Evolutionary conservation across 2,113 vertebrate species (phyloP), one percentile per base, ranked within the genome.

Genomic region (Hystrix cristata): DNA sequence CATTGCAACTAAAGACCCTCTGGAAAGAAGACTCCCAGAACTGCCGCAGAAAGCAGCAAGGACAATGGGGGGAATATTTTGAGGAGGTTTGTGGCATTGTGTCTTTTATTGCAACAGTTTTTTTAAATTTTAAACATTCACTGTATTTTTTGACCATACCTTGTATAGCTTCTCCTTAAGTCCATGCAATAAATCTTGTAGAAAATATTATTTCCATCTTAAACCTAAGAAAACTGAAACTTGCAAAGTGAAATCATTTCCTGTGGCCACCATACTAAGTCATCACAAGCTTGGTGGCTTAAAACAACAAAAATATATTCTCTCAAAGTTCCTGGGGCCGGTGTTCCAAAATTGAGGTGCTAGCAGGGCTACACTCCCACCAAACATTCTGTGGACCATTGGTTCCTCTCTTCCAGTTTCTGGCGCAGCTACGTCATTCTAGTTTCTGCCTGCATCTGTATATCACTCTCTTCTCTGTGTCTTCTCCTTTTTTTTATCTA

Each of bases 151-250:
- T 5, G 7, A 67, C 14, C 14, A 67, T 15, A n/a, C 31, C 31
- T 67, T 15, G 11, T 79, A 72, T 0, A 85, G 14, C 69, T 92
- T 96, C 34, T 90, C 23, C n/a, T 90, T 85, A 82, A 87, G 78
- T 82, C 53, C 10, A 43, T 57, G 13, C 34, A 81, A 21, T 55
- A 48, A 65, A 79, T 55, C 38, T 91, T 55, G 78, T 74, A 23
- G 72, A 34, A 83, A 87, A 43, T 86, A 88, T 19, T 81, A 93
- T 57, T 93, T 23, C 8, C n/a, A 67, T 96, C 23, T 93, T 74
- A 51, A 25, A 87, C 16, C 27, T 81, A 71, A 91, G 25, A 53
- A 96, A 95, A 85, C 21, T 43, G 83, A 91, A 80, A 29, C 31
- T 84, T 85, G 18, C 18, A 3, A 48, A 84, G 87, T 57, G 1